Evolutionary conservation across 2,797 vertebrate species (phyloP).

Genomic region (Pangasius krempfi): DNA sequence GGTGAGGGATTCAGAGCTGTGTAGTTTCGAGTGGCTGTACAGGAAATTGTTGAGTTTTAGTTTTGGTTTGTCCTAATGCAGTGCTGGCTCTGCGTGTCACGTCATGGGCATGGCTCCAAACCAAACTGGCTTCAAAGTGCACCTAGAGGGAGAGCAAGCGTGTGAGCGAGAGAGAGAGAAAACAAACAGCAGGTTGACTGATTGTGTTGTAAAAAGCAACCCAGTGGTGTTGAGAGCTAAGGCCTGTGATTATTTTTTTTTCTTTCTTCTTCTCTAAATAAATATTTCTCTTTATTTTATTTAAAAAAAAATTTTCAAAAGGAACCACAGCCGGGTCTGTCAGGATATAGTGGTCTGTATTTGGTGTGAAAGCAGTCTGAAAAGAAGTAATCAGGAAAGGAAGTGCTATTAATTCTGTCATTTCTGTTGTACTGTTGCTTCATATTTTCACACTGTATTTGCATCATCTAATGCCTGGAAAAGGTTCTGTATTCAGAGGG

Average conservation of each 20-base stretch:
- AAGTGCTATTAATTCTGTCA: background rate
- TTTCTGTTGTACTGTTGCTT: background rate
- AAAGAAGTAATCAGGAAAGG: background rate
- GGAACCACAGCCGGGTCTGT: background rate
- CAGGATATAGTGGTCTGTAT: background rate
- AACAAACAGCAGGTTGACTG: background rate
- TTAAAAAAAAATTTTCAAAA: background rate
- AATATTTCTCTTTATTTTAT: background rate
- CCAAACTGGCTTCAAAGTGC: conserved; percentile 22
- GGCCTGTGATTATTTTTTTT: background rate
- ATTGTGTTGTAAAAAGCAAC: conserved; percentile 26
- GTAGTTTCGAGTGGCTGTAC: conserved; percentile 11
- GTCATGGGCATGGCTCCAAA: conserved; percentile 25
- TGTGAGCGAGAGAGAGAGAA: background rate
- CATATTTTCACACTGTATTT: background rate
- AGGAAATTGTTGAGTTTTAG: conserved; percentile 43
- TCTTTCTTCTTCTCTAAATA: background rate
- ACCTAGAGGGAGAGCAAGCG: background rate
- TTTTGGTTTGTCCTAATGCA: conserved; percentile 29
- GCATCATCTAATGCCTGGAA: background rate
- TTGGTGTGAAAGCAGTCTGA: background rate
- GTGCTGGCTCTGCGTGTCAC: conserved; percentile 18
- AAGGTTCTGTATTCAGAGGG: too few species aligned
- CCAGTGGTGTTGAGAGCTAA: background rate
- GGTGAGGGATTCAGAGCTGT: background rate